Base-by-base conservation (phyloP, 2,888 invertebrate species). In the Noctuana brunneofusca region DNA sequence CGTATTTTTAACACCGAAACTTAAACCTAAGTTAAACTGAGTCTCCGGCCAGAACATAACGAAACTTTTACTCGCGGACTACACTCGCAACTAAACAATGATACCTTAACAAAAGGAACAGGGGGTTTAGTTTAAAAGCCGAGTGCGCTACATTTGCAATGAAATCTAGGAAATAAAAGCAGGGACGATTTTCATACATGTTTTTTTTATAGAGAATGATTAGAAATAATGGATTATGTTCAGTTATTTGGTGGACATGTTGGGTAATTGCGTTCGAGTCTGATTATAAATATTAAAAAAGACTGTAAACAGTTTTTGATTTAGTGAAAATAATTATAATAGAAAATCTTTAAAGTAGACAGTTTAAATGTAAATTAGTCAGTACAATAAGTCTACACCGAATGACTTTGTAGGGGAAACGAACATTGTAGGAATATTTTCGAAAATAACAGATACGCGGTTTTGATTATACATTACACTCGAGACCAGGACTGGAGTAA, bases 1-100 rank as follows among this genome's bases (percentile, higher is more conserved):
- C 46, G 59, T 60, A 53, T 60, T 60, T 59, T 60, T 60, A 60
- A 60, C 59, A 60, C 53, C 59, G 14, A 57, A 59, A 53, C 59
- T 59, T 38, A 43, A 59, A 53, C 43, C 43, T 32, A 53, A 59
- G 30, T 43, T 59, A 32, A 59, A 59, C 53, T 59, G n/a, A 46
- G 58, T 59, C 58, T 49, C 54, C 24, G 54, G 18, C 55, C 52
- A 59, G 53, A 59, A 59, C 59, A 59, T 59, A 53, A 59, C 59
- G 22, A 43, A 59, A 53, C 53, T 53, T 59, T 59, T 22, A 18
- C 52, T 52, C 27, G 27, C 52, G 46, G 43, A 46, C 53, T 53
- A 43, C 20, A 53, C 43, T 59, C 20, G 50, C 59, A 14, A 43
- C 58, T 53, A 59, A 58, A 52, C 58, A 58, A 58, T 52, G 58